Evolutionary conservation across 2,113 vertebrate species (phyloP), one percentile per base, ranked within the genome.

Genomic region (Mesocricetus auratus): DNA sequence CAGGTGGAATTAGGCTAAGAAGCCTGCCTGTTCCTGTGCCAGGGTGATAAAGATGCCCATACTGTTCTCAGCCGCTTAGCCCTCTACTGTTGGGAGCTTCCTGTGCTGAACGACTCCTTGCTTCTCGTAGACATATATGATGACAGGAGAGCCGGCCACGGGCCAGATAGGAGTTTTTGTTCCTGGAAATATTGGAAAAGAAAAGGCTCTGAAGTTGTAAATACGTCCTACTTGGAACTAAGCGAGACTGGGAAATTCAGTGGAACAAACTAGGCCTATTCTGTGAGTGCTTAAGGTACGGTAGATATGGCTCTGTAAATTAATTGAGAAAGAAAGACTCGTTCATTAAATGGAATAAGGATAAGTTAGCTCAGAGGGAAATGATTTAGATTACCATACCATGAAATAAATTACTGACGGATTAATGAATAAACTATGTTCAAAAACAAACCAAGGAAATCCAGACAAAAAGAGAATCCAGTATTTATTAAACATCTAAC

Each of bases 371-470:
- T 64, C 53, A 17, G 16, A n/a, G 3, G 33, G 75, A 78, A 82
- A 90, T 78, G 15, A 17, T 64, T 93, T 93, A 77, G 68, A 87
- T 81, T 90, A 93, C 53, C 45, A 82, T 71, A 42, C 5, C 56
- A 78, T 39, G 71, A 90, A 90, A 58, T 93, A 85, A 75, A 66
- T 94, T 66, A 79, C 53, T n/a, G 26, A 74, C 60, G 64, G 39
- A 50, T 85, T 91, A 85, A 85, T 93, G 87, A 88, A 78, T 78
- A 83, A 94, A 83, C 62, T 83, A 56, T 68, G 26, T 91, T 79
- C 10, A 60, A 53, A 91, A 93, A 47, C 89, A 92, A 86, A 90
- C 36, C 89, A 85, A 88, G 39, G 68, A 90, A 78, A 87, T 62
- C 42, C 58, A 13, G 36, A 86, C 89, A 42, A 69, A 92, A 87